Conservation (phyloP, 2,113 vertebrate species). For the Hippoglossus stenolepis region DNA sequence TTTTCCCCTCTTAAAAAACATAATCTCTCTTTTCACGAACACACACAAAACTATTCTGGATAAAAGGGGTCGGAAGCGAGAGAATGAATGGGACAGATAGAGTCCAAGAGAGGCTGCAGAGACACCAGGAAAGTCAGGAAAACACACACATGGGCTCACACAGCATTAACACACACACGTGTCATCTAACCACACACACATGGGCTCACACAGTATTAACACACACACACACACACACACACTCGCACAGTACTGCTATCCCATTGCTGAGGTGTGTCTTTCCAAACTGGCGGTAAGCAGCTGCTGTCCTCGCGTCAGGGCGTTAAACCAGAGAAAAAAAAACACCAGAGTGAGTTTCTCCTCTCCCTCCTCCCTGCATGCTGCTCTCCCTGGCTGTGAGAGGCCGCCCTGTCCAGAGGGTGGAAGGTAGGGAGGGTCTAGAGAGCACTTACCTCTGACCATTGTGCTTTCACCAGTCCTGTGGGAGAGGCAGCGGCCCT, state of each 20-base stretch:
- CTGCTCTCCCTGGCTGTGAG: constrained; percentile 50
- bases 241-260: constrained; percentile 14
- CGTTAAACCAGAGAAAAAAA: constrained; percentile 55
- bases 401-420: constrained; percentile 65
- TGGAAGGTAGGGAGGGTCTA: constrained; percentile 72
- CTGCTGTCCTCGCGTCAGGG: constrained; percentile 77
- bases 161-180: constrained; percentile 13
- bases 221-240: constrained; percentile 31
- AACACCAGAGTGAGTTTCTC: constrained; percentile 50
- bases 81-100: constrained; percentile 13
- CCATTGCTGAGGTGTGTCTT: constrained; percentile 59
- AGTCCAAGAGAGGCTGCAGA: constrained; percentile 1
- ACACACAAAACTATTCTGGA: background rate
- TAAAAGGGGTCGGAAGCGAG: background rate
- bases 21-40: constrained; percentile 8
- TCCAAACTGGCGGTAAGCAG: constrained; percentile 62
- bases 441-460: constrained; percentile 71
- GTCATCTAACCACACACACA: constrained; percentile 27
- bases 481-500: constrained; percentile 39
- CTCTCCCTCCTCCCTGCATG: constrained; percentile 26
- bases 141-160: constrained; percentile 10
- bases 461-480: constrained; percentile 61
- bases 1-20: constrained; percentile 21
- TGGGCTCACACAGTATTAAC: background rate
- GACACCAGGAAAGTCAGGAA: constrained; percentile 28